Base-by-base conservation (phyloP, 2,888 invertebrate genomes). In the Sisyra nigra region DNA sequence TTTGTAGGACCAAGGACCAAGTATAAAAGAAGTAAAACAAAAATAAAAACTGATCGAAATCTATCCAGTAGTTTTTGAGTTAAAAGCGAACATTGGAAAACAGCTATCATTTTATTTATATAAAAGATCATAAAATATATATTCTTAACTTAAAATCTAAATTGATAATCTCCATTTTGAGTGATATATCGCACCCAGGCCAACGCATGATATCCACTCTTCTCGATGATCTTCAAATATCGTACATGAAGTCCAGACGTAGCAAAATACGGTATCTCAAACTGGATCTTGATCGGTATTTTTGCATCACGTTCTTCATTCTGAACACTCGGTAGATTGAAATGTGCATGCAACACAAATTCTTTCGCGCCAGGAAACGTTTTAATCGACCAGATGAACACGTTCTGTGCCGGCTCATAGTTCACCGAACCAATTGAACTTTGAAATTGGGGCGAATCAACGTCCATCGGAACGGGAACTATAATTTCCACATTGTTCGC, bases 151-250 rank as follows among this genome's bases (percentile, higher is more conserved):
- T 24, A 24, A 24, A 24, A 24, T 62, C 93, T 72, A 50, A 94
- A 66, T 57, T 93, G 92, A 58, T 93, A 94, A 61, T 94, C 92
- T 41, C 93, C 93, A 59, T 93, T 93, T 60, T 93, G 92, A 29
- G 93, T 94, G 50, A 93, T 93, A 60, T 93, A 94, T 5, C 93
- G 70, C 5, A 93, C 93, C 93, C 93, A 93, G 0, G 93, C 93
- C 48, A 94, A 59, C 1, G 93, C 93, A 62, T 93, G 93, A 59
- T 94, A 94, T 1, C 93, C 93, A 60, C 89, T 91, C 65, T 94
- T 93, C 58, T 93, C 93, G 55, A 94, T 93, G 52, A 93, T 94
- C 64, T 92, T 91, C 55, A 91, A 64, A 57, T 91, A 91, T 40
- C 89, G 72, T 5, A 82, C 80, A 71, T 94, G 93, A 52, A 94